Base-by-base conservation (phyloP, 2,113 vertebrate genomes). In the Urocitellus parryii region DNA sequence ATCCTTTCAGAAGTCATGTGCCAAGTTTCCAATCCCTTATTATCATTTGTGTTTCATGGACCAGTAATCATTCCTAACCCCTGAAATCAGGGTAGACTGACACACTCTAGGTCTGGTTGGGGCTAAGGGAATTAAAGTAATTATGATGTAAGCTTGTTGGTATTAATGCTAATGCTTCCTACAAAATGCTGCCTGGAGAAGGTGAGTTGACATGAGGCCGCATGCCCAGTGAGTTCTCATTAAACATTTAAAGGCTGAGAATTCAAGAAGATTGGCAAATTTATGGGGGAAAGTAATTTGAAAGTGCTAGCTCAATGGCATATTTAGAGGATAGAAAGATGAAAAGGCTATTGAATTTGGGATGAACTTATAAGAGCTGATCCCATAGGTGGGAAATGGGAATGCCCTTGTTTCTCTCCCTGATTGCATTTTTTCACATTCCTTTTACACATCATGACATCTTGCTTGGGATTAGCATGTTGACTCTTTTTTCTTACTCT, bases 121-220 rank as follows among this genome's bases (percentile, higher is more conserved):
- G 92, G 67, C 65, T 84, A 85, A 96, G 88, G 16, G 76, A 97
- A 96, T 96, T 96, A 96, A 96, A 90, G 58, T 87, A 83, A 95
- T 95, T 94, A 92, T 91, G 90, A 95, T 83, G 72, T 91, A 96
- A 95, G 93, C 63, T 95, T 76, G 58, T 67, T 84, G 92, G 76
- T 87, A 81, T 95, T 96, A 95, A 88, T 96, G 72, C 45, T 92
- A 90, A 88, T 91, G 24, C 39, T 93, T 56, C 17, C 51, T 90
- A 16, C 58, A 84, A 97, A 95, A 96, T n/a, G 10, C 80, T 73
- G 12, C 45, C 70, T 90, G 37, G 42, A 89, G 34, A 77, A 95
- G 45, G 84, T 91, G 37, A 77, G 56, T 72, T 94, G 81, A 63
- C 79, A 58, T 29, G 86, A 70, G 65, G 58, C 74, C 61, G 27